Conservation (phyloP, 2,113 vertebrate genomes). For the Perca flavescens region DNA sequence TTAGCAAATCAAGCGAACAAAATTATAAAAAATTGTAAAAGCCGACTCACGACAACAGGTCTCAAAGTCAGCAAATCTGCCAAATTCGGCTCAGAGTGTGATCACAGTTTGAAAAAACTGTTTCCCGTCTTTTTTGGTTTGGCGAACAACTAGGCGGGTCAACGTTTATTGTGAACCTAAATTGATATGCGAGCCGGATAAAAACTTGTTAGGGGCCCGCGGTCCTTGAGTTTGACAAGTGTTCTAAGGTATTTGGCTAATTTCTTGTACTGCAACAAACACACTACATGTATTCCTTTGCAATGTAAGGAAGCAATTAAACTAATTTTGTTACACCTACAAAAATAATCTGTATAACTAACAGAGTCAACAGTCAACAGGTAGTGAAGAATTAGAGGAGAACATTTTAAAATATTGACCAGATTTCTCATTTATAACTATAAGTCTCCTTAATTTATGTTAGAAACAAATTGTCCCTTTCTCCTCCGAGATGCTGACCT, state of each 20-base stretch:
- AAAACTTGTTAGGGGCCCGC: too few relatives aligned
- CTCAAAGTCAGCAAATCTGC: too few relatives aligned
- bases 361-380: not conserved
- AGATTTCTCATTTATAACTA: not conserved
- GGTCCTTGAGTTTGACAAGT: too few relatives aligned
- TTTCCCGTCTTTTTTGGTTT: too few relatives aligned
- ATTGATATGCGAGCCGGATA: too few relatives aligned
- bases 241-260: constrained; percentile 6
- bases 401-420: constrained; percentile 4
- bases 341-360: constrained; percentile 8
- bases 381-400: not conserved
- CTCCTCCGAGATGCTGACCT: constrained; percentile 46
- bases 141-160: too few relatives aligned
- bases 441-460: not conserved
- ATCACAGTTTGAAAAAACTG: too few relatives aligned
- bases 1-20: too few relatives aligned
- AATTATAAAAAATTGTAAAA: too few relatives aligned
- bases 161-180: too few relatives aligned
- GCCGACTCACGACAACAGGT: too few relatives aligned
- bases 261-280: constrained; percentile 29
- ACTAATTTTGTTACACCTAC: not conserved
- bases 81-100: too few relatives aligned
- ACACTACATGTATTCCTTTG: constrained; percentile 20
- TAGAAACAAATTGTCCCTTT: constrained; percentile 29
- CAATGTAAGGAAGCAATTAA: constrained; percentile 14